phyloP scores from a whole-genome alignment of 2,888 invertebrate genomes.

The Drosophila kuntzei region DNA sequence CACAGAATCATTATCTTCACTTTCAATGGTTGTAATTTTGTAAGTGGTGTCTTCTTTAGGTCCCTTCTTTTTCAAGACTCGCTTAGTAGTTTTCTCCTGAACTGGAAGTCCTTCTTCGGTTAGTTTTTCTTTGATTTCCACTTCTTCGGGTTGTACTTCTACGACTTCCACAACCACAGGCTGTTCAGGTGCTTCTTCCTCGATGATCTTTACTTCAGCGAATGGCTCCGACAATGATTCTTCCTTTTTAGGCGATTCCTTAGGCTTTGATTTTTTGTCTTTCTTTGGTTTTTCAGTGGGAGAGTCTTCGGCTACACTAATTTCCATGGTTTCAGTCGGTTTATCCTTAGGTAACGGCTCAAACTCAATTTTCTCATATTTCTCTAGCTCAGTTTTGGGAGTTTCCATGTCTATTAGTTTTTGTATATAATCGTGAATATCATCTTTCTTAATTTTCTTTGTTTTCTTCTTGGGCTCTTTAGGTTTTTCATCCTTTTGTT shows the following conservation, averaged over 20 bases:
- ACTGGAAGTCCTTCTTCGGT: conserved; percentile 78
- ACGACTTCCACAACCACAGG: conserved; percentile 66
- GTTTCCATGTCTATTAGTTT: conserved; percentile 80
- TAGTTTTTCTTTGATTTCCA: conserved; percentile 72
- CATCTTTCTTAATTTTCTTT: conserved; percentile 81
- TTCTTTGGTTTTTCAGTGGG: conserved; percentile 74
- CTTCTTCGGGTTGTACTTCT: conserved; percentile 75
- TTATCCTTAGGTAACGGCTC: conserved; percentile 73
- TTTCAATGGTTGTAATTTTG: conserved; percentile 82
- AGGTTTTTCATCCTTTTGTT: conserved; percentile 79
- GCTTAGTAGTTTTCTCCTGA: conserved; percentile 80
- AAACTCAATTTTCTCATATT: conserved; percentile 85
- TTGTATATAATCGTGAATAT: conserved; percentile 81
- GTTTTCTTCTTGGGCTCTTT: conserved; percentile 82
- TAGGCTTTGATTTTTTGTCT: conserved; percentile 76
- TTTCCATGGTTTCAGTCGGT: conserved; percentile 35
- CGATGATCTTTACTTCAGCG: conserved; percentile 57
- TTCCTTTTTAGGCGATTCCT: conserved; percentile 52
- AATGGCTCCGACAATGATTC: conserved; percentile 43
- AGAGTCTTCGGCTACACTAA: conserved; percentile 71
- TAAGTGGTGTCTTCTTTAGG: conserved; percentile 73
- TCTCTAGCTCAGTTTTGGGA: conserved; percentile 83
- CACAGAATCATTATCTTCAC: conserved; percentile 77
- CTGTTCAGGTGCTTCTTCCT: conserved; percentile 59
- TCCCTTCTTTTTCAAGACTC: conserved; percentile 80